Percentiles rank a stretch among this genome's conserved stretches.
Conservation (phyloP, 2,888 invertebrate species). For the Dolichomitus sp. region DNA sequence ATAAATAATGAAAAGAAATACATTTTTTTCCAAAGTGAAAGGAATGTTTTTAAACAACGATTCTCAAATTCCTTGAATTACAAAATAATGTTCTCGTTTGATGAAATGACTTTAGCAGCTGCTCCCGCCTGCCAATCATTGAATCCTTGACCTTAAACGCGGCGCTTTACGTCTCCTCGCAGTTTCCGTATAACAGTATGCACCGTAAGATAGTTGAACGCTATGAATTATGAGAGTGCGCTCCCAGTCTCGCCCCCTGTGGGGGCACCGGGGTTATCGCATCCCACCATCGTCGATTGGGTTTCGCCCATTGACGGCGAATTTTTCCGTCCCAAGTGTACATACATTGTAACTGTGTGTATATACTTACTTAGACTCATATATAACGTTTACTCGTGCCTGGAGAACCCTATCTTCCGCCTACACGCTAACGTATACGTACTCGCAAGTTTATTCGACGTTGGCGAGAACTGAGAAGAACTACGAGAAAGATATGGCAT, state of each 20-base stretch:
- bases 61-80: background rate
- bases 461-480: constrained; percentile 47
- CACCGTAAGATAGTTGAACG: constrained; percentile 19
- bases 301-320: constrained; percentile 62
- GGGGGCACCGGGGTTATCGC: constrained; percentile 66
- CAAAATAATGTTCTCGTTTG: background rate
- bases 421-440: constrained; percentile 57
- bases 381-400: constrained; percentile 24
- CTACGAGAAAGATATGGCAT: constrained; percentile 41
- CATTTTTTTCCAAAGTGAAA: no score
- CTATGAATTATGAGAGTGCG: constrained; percentile 55
- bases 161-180: background rate
- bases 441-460: constrained; percentile 35
- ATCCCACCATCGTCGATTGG: constrained; percentile 67
- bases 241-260: constrained; percentile 33
- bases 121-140: constrained; percentile 7
- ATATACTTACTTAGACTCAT: constrained; percentile 1
- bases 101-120: background rate
- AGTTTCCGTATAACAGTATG: constrained; percentile 12
- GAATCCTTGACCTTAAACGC: background rate
- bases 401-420: constrained; percentile 64
- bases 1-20: no score
- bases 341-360: constrained; percentile 6
- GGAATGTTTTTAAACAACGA: no score
- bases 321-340: constrained; percentile 45